A percentile compares a stretch with the other conserved stretches of the same genome.
Evolutionary conservation across 2,113 vertebrate genomes (phyloP).

Genomic region (Brachypteracias leptosomus): DNA sequence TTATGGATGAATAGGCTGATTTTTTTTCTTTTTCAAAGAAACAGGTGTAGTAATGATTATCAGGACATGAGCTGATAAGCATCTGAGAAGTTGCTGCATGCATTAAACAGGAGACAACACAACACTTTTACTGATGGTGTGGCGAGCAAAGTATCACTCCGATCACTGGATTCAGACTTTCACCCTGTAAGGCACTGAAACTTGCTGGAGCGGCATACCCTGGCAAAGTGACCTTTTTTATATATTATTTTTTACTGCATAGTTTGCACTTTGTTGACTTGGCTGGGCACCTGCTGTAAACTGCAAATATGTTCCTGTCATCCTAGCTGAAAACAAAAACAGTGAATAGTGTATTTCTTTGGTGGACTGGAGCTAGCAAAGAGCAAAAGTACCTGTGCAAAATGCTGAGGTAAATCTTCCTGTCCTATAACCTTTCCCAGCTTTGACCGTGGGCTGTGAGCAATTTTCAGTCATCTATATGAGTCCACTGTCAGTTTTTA

Average conservation of each 20-base stretch:
- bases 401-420: constrained; percentile 51
- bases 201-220: constrained; percentile 52
- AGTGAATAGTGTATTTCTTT: not conserved
- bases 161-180: not conserved
- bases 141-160: not conserved
- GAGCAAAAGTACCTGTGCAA: constrained; percentile 12
- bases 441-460: not conserved
- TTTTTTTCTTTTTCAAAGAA: not conserved
- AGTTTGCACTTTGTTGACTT: constrained; percentile 54
- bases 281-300: constrained; percentile 58
- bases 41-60: constrained; percentile 10
- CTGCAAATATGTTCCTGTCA: constrained; percentile 61
- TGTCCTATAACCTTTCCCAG: constrained; percentile 23
- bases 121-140: not conserved
- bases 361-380: not conserved
- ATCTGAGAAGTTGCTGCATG: not conserved
- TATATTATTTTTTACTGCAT: constrained; percentile 51
- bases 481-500: not conserved
- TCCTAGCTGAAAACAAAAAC: constrained; percentile 29
- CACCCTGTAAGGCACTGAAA: constrained; percentile 22
- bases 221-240: constrained; percentile 63
- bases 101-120: not conserved
- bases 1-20: not conserved
- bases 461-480: not conserved
- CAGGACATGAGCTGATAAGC: not conserved